These are phyloP conservation scores for Leucosticte australis DNA, from an alignment of 2,113 vertebrate genomes.

Conservation along the genomic window DNA sequence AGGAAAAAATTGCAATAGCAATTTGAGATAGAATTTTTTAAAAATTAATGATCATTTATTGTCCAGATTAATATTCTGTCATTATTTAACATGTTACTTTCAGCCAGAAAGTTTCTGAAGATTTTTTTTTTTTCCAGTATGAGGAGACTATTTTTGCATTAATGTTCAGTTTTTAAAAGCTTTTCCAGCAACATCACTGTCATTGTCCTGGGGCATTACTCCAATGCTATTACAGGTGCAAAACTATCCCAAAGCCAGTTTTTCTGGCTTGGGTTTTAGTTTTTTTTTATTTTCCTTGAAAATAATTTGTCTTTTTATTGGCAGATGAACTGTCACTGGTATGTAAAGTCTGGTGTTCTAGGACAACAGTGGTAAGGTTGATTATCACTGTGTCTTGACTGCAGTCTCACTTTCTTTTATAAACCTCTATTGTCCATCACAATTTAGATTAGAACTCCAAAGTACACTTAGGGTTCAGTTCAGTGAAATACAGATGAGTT, in stretches of 20 bases:
- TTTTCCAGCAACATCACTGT: not conserved
- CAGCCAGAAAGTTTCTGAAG: not conserved
- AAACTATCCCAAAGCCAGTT: not conserved
- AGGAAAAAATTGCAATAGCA: not conserved
- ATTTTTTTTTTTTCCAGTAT: not conserved
- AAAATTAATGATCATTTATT: not conserved
- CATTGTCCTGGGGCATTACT: not conserved
- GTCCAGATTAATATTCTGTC: not conserved
- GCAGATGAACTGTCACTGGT: not conserved
- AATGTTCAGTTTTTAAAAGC: not conserved
- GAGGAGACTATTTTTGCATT: not conserved
- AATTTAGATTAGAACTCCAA: not conserved
- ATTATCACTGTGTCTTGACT: not conserved
- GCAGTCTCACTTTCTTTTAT: not conserved
- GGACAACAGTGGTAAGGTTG: not conserved
- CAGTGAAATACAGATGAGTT: not conserved
- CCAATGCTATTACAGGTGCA: not conserved
- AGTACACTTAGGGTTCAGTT: not conserved
- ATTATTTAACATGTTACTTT: not conserved
- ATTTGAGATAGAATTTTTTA: not conserved
- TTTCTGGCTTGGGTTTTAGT: not conserved
- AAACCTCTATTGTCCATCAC: not conserved
- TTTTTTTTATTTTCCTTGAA: not conserved
- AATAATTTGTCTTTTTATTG: not conserved
- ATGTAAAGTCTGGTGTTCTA: not conserved